These are phyloP conservation scores for Himalopsyche kuldschensis DNA, from an alignment of 2,888 invertebrate genomes.

Conservation along the genomic window DNA sequence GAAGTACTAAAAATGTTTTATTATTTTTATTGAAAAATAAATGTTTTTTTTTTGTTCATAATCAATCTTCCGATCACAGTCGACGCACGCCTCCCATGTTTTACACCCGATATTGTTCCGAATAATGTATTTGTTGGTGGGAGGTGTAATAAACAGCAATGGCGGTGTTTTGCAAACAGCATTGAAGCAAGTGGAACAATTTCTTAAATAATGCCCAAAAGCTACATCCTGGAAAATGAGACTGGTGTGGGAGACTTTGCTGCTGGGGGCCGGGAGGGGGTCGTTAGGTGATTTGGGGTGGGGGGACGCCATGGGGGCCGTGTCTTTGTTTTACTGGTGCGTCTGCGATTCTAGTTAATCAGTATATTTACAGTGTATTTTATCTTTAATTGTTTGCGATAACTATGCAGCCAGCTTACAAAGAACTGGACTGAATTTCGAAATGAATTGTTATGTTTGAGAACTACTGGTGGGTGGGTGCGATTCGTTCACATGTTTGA, in stretches of 20 bases:
- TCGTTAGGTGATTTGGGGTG: background rate
- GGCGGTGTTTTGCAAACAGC: constrained; percentile 36
- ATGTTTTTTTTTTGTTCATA: background rate
- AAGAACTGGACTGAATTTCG: background rate
- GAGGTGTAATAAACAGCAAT: constrained; percentile 32
- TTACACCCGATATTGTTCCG: constrained; percentile 32
- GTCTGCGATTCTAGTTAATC: constrained; percentile 35
- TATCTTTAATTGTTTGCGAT: constrained; percentile 27
- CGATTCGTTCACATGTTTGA: too few relatives aligned
- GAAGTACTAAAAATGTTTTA: too few relatives aligned
- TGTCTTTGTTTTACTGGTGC: constrained; percentile 31
- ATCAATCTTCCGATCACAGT: background rate
- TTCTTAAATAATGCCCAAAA: constrained; percentile 35
- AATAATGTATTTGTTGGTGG: constrained; percentile 37
- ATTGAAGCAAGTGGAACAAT: constrained; percentile 37
- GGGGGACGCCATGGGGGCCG: background rate
- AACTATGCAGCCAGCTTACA: background rate
- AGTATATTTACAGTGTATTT: constrained; percentile 34
- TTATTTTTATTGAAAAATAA: too few relatives aligned
- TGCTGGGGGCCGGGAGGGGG: background rate
- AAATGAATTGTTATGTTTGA: too few relatives aligned
- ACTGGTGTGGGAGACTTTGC: background rate
- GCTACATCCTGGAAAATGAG: background rate
- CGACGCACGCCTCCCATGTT: constrained; percentile 21
- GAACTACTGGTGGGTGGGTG: too few relatives aligned